phyloP scores from a whole-genome alignment of 2,888 invertebrate species.

The Synergus japonicus region DNA sequence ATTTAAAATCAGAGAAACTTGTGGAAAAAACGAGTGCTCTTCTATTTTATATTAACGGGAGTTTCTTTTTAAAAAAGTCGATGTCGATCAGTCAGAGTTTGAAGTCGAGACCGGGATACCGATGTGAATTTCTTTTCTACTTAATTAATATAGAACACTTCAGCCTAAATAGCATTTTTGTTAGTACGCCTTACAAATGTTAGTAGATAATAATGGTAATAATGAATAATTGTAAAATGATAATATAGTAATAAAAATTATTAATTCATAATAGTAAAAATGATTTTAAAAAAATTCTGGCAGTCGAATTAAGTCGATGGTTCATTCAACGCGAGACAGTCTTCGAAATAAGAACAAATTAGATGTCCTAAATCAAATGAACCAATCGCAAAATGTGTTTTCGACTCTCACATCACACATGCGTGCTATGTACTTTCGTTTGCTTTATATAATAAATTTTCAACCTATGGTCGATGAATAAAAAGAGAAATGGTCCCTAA shows the following conservation, averaged over 20 bases:
- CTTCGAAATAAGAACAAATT: conserved; percentile 42
- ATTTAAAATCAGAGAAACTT: conserved; percentile 10
- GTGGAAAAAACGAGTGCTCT: conserved; percentile 35
- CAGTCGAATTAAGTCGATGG: conserved; percentile 40
- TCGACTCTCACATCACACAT: conserved; percentile 14
- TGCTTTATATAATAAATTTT: conserved; percentile 50
- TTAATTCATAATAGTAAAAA: conserved; percentile 42
- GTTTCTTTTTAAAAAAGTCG: neutral
- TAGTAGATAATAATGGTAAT: conserved; percentile 41
- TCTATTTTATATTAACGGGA: neutral
- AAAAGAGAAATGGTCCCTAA: conserved; percentile 58
- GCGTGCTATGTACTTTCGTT: conserved; percentile 15
- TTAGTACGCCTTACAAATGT: conserved; percentile 41
- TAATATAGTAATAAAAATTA: conserved; percentile 45
- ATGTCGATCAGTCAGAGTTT: conserved; percentile 41
- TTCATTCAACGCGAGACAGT: conserved; percentile 7
- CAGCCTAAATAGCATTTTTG: conserved; percentile 38
- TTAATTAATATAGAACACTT: conserved; percentile 42
- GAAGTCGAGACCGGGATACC: conserved; percentile 26
- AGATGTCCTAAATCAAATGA: conserved; percentile 45
- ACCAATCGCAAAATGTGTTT: conserved; percentile 35
- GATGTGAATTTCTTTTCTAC: conserved; percentile 38
- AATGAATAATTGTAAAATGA: conserved; percentile 30
- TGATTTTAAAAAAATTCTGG: conserved; percentile 41
- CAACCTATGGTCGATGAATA: conserved; percentile 45